Percentiles rank a stretch among this genome's conserved stretches.
Conservation (phyloP, 2,113 vertebrate genomes). For the Lynx canadensis region DNA sequence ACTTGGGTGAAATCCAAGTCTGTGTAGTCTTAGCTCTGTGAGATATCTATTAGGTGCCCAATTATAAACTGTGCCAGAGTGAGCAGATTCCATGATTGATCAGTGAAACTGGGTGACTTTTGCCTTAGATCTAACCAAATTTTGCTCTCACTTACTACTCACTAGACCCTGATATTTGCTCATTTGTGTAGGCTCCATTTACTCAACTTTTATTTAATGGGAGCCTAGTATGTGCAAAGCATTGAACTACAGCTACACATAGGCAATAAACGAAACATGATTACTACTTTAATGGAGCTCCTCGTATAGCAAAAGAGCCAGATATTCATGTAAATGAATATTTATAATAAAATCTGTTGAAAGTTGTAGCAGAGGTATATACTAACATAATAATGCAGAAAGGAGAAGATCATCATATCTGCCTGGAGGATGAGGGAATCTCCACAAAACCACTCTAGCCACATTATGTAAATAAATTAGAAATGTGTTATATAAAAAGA, state of each 20-base stretch:
- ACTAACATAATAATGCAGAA: background rate
- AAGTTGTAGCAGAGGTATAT: background rate
- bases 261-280: background rate
- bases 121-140: constrained; percentile 10
- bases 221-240: background rate
- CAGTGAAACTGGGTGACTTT: background rate
- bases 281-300: background rate
- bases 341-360: background rate
- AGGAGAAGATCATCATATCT: background rate
- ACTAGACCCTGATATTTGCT: background rate
- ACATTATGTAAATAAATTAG: background rate
- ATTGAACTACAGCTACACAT: background rate
- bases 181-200: background rate
- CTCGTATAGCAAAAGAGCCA: background rate
- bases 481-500: background rate
- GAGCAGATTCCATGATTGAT: constrained; percentile 8
- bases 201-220: background rate
- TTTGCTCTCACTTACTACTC: background rate
- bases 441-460: background rate
- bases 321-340: background rate
- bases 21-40: constrained; percentile 40
- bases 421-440: background rate
- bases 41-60: constrained; percentile 49
- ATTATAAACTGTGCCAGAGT: constrained; percentile 35
- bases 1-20: constrained; percentile 56